Evolutionary conservation across 1,140 invertebrate species (phyloP).

Genomic region (Hycleus phaleratus): DNA sequence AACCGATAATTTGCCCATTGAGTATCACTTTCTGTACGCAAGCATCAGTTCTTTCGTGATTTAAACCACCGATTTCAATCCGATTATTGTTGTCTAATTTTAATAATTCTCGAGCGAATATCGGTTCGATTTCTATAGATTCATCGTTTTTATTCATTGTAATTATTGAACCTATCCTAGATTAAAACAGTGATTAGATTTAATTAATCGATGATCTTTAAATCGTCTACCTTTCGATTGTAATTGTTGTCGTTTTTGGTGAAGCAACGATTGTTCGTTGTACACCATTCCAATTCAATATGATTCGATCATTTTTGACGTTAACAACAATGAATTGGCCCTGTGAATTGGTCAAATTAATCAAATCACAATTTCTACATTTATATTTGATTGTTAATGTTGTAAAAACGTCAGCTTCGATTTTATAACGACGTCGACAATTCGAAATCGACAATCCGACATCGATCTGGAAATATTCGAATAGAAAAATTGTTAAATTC

Average conservation of each 20-base stretch:
- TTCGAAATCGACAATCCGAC: conserved; percentile 43
- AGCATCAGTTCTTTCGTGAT: neutral
- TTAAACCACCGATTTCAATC: conserved; percentile 20
- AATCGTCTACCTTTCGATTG: too few relatives aligned
- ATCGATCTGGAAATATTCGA: conserved; percentile 13
- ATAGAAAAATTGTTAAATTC: neutral
- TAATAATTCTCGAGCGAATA: neutral
- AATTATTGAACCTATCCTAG: conserved; percentile 18
- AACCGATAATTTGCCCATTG: conserved; percentile 69
- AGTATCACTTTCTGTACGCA: conserved; percentile 41
- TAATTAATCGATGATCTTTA: too few relatives aligned
- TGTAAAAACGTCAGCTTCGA: conserved; percentile 29
- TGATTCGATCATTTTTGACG: neutral
- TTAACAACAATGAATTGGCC: conserved; percentile 7
- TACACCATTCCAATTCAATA: too few relatives aligned
- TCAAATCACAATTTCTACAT: conserved; percentile 21
- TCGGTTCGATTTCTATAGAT: neutral
- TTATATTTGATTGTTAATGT: conserved; percentile 25
- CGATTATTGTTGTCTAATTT: conserved; percentile 15
- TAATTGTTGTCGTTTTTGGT: too few relatives aligned
- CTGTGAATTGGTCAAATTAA: conserved; percentile 6
- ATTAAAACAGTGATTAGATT: too few relatives aligned
- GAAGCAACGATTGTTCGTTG: too few relatives aligned
- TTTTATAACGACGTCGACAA: conserved; percentile 68
- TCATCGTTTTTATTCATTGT: conserved; percentile 17